Base-by-base conservation (phyloP, 2,113 vertebrate genomes). In the Oncorhynchus nerka region DNA sequence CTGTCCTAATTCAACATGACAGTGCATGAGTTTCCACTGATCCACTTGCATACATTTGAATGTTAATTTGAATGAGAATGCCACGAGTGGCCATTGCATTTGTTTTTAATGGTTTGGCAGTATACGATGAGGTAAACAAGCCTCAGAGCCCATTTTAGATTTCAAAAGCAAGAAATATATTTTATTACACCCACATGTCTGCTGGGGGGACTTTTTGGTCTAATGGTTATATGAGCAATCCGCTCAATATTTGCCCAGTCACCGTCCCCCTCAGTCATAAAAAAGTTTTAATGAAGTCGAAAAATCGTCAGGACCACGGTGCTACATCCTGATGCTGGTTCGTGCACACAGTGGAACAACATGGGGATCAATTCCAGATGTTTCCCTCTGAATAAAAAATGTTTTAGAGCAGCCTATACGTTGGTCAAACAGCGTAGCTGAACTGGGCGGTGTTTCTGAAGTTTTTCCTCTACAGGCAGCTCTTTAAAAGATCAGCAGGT, bases 331-430 rank as follows among this genome's bases (percentile, higher is more conserved):
- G 24, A 64, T 51, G 71, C 76, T 71, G 74, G 78, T 75, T 74
- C 69, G 67, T 77, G 61, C n/a, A 16, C 61, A 77, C 77, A 34
- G 74, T 75, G 12, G 62, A 51, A 26, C 5, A 68, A 66, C 16
- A 11, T 68, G 45, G 55, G 26, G 85, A 91, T 89, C 61, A 55
- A 55, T 55, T 86, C 89, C 91, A 93, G 86, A 91, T 93, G 89
- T 76, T 69, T 76, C 61, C 45, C 74, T 80, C 73, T 55, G 70
- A 76, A 80, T 84, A 3, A 32, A 61, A 61, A 24, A 59, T 68
- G 28, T 65, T 87, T 79, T 70, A 74, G 65, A 8, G 75, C 73
- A 0, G 49, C 64, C 39, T 45, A 55, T 81, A 45, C 51, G 1
- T 55, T 55, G 51, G 51, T 55, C 51, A 19, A 55, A 19, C 51